Evolutionary conservation across 2,888 invertebrate genomes (phyloP).

Genomic region (Schrankia costaestrigalis): DNA sequence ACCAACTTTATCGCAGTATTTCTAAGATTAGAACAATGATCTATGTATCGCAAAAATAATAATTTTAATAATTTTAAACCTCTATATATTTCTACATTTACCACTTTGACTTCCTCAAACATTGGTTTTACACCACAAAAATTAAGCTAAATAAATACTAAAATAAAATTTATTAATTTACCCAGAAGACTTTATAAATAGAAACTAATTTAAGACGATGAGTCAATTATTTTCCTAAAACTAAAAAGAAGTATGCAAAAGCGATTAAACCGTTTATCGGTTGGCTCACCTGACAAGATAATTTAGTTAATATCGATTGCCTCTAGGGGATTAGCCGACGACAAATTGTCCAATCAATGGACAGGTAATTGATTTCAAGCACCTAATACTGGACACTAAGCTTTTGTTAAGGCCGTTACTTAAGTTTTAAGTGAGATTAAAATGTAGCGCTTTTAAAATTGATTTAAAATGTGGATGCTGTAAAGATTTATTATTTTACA

Average conservation of each 20-base stretch:
- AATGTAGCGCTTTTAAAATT: conserved; percentile 18
- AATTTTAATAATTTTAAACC: too few relatives aligned
- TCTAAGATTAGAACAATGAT: too few relatives aligned
- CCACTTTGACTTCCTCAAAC: too few relatives aligned
- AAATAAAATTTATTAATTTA: too few relatives aligned
- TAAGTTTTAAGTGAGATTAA: conserved; percentile 24
- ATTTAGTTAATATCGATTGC: conserved; percentile 71
- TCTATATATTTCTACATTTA: too few relatives aligned
- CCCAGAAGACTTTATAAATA: too few relatives aligned
- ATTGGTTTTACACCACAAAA: too few relatives aligned
- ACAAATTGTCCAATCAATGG: conserved; percentile 82
- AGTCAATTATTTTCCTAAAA: too few relatives aligned
- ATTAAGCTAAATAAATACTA: too few relatives aligned
- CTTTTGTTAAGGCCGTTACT: conserved; percentile 38
- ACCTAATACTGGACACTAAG: conserved; percentile 52
- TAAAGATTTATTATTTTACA: conserved; percentile 13
- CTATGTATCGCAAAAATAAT: too few relatives aligned
- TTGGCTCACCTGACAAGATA: conserved; percentile 62
- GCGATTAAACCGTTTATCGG: conserved; percentile 23
- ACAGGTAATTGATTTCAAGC: conserved; percentile 81
- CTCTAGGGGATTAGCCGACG: conserved; percentile 62
- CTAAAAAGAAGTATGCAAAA: conserved; percentile 19
- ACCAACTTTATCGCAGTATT: too few relatives aligned
- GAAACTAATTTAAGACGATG: too few relatives aligned
- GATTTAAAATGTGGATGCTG: conserved; percentile 16